Percentiles rank a stretch among this genome's conserved stretches.
These are phyloP conservation scores for Dipodomys spectabilis DNA, from an alignment of 2,113 vertebrate species.

Conservation along the genomic window DNA sequence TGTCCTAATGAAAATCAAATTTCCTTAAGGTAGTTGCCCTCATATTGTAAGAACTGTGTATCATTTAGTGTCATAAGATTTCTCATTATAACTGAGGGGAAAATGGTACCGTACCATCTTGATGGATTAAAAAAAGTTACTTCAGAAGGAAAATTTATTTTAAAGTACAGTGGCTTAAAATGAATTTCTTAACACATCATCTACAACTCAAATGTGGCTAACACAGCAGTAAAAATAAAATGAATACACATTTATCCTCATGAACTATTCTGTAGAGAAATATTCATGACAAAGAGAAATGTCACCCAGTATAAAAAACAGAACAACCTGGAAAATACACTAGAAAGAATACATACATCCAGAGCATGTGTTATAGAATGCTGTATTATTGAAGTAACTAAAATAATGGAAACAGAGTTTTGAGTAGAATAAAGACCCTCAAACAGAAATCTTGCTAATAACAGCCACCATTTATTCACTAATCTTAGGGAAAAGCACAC, in stretches of 20 bases:
- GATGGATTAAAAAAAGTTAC: conserved; percentile 1
- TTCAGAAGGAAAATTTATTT: conserved; percentile 32
- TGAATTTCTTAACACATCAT: background rate
- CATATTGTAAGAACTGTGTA: background rate
- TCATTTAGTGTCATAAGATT: conserved; percentile 32
- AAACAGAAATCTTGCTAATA: background rate
- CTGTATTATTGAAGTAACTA: background rate
- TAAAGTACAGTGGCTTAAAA: conserved; percentile 34
- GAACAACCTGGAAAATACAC: background rate
- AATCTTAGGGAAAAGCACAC: background rate
- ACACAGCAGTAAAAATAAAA: background rate
- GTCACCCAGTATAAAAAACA: background rate
- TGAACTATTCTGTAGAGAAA: background rate
- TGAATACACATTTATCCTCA: background rate
- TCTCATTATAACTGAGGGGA: background rate
- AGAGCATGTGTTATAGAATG: background rate
- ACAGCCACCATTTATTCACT: background rate
- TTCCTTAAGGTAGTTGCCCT: background rate
- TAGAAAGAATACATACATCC: background rate
- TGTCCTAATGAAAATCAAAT: background rate
- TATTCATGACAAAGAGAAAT: conserved; percentile 15
- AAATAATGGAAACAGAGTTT: background rate
- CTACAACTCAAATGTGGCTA: conserved; percentile 2
- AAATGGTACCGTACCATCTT: conserved; percentile 27
- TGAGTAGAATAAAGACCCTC: background rate